Conservation (phyloP, 1,140 invertebrate species). For the Drosophila melanogaster region DNA sequence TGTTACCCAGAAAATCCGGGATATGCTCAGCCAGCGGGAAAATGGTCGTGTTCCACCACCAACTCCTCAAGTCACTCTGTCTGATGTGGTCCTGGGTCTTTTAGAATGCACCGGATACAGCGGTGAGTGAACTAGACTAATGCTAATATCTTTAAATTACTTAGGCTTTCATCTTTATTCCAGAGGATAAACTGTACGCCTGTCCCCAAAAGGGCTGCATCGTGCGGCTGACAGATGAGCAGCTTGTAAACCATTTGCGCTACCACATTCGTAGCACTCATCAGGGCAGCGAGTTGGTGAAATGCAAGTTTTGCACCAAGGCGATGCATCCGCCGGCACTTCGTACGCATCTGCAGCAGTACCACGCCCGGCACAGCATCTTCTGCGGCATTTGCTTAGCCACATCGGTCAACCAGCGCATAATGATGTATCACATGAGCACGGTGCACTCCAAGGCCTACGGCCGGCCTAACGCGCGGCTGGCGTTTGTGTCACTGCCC, state of each 20-base stretch:
- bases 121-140: conserved; percentile 36
- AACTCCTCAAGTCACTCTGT: neutral
- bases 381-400: conserved; percentile 58
- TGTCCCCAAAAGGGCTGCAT: conserved; percentile 52
- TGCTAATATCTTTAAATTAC: neutral
- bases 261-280: conserved; percentile 42
- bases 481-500: conserved; percentile 28
- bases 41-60: neutral
- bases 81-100: conserved; percentile 7
- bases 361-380: conserved; percentile 43
- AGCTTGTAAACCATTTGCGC: conserved; percentile 50
- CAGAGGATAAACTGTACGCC: conserved; percentile 44
- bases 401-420: conserved; percentile 34
- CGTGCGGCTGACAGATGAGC: conserved; percentile 19
- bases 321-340: conserved; percentile 8
- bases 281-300: conserved; percentile 9
- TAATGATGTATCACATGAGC: conserved; percentile 52
- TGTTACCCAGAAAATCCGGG: conserved; percentile 44
- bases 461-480: conserved; percentile 11
- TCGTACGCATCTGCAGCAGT: conserved; percentile 32
- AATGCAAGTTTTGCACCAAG: conserved; percentile 41
- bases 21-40: conserved; percentile 31
- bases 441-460: conserved; percentile 15
- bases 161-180: neutral
- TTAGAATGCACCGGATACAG: conserved; percentile 28